Evolutionary conservation across 2,888 invertebrate species (phyloP), one percentile per base, ranked within the genome.

Genomic region (Melinaea menophilus): DNA sequence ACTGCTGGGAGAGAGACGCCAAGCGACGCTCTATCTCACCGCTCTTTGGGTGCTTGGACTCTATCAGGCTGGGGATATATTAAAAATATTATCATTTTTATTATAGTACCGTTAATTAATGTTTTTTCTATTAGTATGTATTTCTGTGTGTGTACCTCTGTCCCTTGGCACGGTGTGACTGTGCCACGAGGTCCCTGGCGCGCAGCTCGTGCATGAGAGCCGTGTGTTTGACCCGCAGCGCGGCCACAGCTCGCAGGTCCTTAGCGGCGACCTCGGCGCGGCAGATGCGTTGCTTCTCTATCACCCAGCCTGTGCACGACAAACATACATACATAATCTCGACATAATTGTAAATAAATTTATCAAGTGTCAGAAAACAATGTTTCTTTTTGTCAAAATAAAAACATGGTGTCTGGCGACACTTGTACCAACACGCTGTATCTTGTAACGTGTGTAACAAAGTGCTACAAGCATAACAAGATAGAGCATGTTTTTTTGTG

Each of bases 261-360:
- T 98, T 98, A 1, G 98, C 98, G 0, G 96, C 94, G 35, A 98
- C 95, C n/a, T 96, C 96, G 0, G 98, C 95, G 78, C 96, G 95
- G 81, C 98, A 98, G 67, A 98, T 95, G 4, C 97, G 92, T 81
- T 98, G 97, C 79, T 98, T 98, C 79, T 99, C 99, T 1, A 96
- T 94, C 61, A 99, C 92, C 99, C 99, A 99, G 0, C 97, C 95
- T 91, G 71, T n/a, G 1, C 35, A 5, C 1, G 22, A 13, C 13
- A n/a, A 46, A 35, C 5, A 12, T 33, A 9, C 9, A 12, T 11
- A 9, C 1, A 12, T 11, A 5, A n/a, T 3, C 31, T 5, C 12
- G 31, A 22, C 22, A 22, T 22, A 22, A 22, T 22, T 22, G 22
- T 22, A 22, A 22, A 22, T 22, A 22, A 22, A 22, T 22, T 22